Conservation (phyloP, 2,113 vertebrate genomes). For the Lamprologus ornatipinnis region DNA sequence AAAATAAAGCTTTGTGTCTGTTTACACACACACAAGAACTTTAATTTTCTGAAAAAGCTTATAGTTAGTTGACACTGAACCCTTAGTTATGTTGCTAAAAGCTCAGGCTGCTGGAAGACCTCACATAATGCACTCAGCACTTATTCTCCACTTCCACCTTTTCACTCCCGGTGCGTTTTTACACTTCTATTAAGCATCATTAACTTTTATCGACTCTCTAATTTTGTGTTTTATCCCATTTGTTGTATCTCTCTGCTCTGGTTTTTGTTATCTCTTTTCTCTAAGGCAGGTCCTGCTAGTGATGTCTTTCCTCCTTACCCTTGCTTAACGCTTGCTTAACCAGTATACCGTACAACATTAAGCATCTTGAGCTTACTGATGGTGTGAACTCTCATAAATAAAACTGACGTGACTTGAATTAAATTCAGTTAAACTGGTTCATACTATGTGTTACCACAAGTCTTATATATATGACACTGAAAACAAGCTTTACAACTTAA, state of each 20-base stretch:
- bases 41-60: not conserved
- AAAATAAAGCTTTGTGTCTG: not conserved
- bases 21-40: not conserved
- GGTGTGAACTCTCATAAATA: not conserved
- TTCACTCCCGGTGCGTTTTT: not conserved
- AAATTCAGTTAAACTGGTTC: not conserved
- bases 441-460: not conserved
- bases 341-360: not conserved
- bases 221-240: not conserved
- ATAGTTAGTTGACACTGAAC: not conserved
- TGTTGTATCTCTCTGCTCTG: not conserved
- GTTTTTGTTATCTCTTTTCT: not conserved
- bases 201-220: not conserved
- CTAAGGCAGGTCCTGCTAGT: not conserved
- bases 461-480: not conserved
- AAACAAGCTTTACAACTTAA: not conserved
- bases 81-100: not conserved
- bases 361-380: not conserved
- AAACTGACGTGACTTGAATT: not conserved
- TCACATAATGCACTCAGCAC: not conserved
- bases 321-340: not conserved
- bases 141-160: not conserved
- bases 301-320: not conserved
- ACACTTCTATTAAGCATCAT: not conserved
- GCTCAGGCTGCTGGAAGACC: not conserved